phyloP scores from a whole-genome alignment of 1,140 invertebrate species.

The Lordiphosa clarofinis region DNA sequence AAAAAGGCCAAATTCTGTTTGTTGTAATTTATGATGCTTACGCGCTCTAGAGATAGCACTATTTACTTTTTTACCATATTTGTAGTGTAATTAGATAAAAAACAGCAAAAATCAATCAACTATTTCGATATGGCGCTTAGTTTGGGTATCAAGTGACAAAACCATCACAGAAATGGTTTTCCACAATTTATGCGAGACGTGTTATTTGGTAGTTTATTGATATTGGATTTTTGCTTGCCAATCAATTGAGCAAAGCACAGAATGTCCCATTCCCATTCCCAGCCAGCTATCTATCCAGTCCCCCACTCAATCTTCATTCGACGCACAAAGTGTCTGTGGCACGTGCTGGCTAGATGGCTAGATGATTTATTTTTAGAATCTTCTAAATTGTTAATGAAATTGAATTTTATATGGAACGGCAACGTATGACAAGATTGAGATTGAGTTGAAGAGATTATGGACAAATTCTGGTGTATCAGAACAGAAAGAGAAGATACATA shows the following conservation, averaged over 20 bases:
- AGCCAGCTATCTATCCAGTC: neutral
- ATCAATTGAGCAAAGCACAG: neutral
- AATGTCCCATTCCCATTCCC: neutral
- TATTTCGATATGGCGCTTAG: neutral
- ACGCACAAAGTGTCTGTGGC: constrained; percentile 12
- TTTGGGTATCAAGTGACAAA: neutral
- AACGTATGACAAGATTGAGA: constrained; percentile 19
- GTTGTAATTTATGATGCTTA: constrained; percentile 9
- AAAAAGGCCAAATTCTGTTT: too few species aligned
- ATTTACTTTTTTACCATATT: neutral
- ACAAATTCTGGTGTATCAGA: neutral
- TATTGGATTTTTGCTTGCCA: constrained; percentile 8
- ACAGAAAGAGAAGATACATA: too few species aligned
- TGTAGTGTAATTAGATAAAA: constrained; percentile 7
- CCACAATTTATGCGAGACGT: constrained; percentile 27
- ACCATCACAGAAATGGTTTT: neutral
- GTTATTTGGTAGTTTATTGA: constrained; percentile 26
- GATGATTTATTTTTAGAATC: constrained; percentile 39
- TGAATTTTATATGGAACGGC: constrained; percentile 33
- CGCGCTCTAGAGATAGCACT: neutral
- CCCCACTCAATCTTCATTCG: neutral
- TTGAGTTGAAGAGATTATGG: neutral
- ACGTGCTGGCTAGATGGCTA: constrained; percentile 36
- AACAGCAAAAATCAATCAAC: neutral
- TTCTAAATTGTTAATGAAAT: constrained; percentile 42